Evolutionary conservation across 2,113 vertebrate species (phyloP).

Genomic region (Balaeniceps rex): DNA sequence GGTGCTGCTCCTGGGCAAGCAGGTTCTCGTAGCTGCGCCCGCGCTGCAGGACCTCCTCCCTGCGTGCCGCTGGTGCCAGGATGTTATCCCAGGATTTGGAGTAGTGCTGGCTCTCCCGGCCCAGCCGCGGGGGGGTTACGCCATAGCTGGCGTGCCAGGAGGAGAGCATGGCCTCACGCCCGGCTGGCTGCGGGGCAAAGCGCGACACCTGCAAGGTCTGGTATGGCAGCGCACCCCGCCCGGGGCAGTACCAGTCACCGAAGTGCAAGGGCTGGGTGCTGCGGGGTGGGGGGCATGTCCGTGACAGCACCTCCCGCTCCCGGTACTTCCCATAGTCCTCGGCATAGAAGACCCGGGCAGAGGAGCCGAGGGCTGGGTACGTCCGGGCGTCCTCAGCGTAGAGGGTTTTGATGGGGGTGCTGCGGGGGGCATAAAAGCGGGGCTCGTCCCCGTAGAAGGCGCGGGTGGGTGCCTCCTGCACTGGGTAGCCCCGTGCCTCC

Average conservation of each 20-base stretch:
- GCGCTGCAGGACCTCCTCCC: conserved; percentile 80
- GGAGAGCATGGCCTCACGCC: conserved; percentile 72
- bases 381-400: conserved; percentile 74
- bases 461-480: conserved; percentile 76
- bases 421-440: conserved; percentile 53
- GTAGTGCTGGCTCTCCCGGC: conserved; percentile 83
- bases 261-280: conserved; percentile 77
- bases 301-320: conserved; percentile 75
- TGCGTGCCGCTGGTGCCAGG: conserved; percentile 76
- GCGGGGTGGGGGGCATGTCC: conserved; percentile 71
- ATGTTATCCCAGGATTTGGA: conserved; percentile 98
- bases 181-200: conserved; percentile 66
- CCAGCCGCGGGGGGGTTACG: conserved; percentile 74
- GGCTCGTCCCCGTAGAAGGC: conserved; percentile 80
- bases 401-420: conserved; percentile 73
- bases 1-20: conserved; percentile 77
- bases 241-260: conserved; percentile 83
- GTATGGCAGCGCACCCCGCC: conserved; percentile 73
- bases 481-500: conserved; percentile 77
- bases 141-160: conserved; percentile 78
- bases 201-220: conserved; percentile 74
- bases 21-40: conserved; percentile 94
- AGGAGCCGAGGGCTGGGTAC: conserved; percentile 67
- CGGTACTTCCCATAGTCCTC: conserved; percentile 81
- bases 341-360: conserved; percentile 75